Evolutionary conservation across 64 coral and sea anemone species (phyloP), one percentile per base, ranked within the genome.

Genomic region (Stichodactyla mertensii): DNA sequence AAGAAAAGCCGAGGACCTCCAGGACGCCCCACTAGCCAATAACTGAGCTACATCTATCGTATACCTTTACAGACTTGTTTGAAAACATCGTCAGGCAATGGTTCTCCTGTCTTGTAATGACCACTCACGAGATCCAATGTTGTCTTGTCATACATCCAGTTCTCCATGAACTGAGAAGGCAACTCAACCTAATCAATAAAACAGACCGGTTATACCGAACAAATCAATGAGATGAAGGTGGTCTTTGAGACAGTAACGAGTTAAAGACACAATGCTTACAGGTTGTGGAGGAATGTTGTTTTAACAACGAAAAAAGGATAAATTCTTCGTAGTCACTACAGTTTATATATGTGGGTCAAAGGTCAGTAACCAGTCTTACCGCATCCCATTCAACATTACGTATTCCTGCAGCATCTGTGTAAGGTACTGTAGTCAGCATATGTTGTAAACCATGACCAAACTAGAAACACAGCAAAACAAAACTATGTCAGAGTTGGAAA

Each of bases 161-260:
- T 96, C 64, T 96, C 94, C 94, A 96, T 96, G 55, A 96, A 96
- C 58, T 96, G 94, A 15, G 94, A 96, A 8, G 94, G 94, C 78
- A 96, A 57, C 52, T 96, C 94, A 14, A 96, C 94, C 94, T 96
- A n/a, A 54, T 14, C 19, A 80, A 88, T 10, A 20, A 77, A 66
- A n/a, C 18, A 61, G 5, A 0, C 57, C 57, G 57, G 62, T 20
- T 10, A 66, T 0, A 16, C 22, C 3, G 1, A 45, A 45, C 36
- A 45, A 45, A 45, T 45, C 36, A 45, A 45, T 45, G 36, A 45
- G 36, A 45, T 45, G 36, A 45, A 45, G 1, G 1, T 1, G 36
- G 36, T 45, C 36, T 45, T 45, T 45, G 36, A 45, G 36, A 45
- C 36, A 45, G 36, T 45, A 0, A 45, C 36, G 36, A 45, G 36